Evolutionary conservation across 2,888 invertebrate species (phyloP).

Genomic region (Meteorus cinctellus): DNA sequence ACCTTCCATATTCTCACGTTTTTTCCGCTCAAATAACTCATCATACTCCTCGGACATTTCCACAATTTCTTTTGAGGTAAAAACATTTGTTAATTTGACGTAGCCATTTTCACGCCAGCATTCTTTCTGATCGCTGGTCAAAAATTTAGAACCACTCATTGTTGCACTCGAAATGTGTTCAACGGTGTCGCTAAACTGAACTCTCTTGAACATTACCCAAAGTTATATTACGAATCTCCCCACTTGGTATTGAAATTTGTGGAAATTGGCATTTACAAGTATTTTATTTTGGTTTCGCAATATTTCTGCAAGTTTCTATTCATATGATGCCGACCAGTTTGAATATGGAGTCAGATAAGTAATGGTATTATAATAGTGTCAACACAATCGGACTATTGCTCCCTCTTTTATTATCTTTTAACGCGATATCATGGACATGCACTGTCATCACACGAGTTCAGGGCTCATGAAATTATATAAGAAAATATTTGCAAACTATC

Average conservation of each 20-base stretch:
- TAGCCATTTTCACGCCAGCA: constrained; percentile 77
- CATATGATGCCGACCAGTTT: neutral
- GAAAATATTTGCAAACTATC: neutral
- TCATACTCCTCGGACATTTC: constrained; percentile 75
- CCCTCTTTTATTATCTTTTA: neutral
- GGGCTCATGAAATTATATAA: neutral
- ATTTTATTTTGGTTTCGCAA: neutral
- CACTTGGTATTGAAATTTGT: constrained; percentile 36
- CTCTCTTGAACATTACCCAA: constrained; percentile 26
- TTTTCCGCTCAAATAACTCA: constrained; percentile 75
- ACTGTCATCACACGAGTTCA: neutral
- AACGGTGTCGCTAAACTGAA: neutral
- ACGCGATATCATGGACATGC: neutral
- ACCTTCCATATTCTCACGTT: constrained; percentile 67
- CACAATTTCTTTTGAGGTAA: constrained; percentile 72
- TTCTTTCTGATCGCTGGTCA: constrained; percentile 74
- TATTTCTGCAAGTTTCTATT: constrained; percentile 26
- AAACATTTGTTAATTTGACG: constrained; percentile 74
- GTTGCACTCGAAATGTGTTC: constrained; percentile 15
- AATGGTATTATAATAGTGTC: neutral
- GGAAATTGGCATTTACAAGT: constrained; percentile 11
- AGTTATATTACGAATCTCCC: constrained; percentile 46
- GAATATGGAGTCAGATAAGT: too few species aligned
- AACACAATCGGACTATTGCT: neutral
- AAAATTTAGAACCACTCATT: constrained; percentile 60